These are phyloP conservation scores for Zoanthus solanderi DNA, from an alignment of 92 coral and sea anemone species.

Conservation along the genomic window DNA sequence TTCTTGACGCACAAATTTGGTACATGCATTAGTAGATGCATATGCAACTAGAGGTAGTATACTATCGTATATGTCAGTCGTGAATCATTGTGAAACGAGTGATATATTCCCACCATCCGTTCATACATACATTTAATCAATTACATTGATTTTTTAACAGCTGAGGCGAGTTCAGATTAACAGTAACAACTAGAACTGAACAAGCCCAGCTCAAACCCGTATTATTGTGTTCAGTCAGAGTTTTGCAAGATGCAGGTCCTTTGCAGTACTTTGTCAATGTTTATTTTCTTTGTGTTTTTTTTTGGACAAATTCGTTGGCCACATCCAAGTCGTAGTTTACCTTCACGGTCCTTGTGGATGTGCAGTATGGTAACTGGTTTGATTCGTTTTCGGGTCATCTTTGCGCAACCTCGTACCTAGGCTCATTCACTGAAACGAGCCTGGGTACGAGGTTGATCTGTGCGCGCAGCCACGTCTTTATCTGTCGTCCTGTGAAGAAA, in stretches of 20 bases:
- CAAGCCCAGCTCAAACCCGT: neutral
- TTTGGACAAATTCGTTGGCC: neutral
- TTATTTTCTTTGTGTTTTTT: no score
- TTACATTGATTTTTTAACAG: neutral
- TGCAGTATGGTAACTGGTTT: slow-evolving; percentile 64
- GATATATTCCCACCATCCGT: neutral
- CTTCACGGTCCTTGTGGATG: slow-evolving; percentile 63
- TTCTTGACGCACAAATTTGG: neutral
- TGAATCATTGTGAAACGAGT: no score
- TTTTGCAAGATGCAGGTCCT: neutral
- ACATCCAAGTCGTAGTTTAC: slow-evolving; percentile 14
- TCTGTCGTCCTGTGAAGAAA: slow-evolving; percentile 58
- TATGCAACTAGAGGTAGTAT: neutral
- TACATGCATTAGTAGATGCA: neutral
- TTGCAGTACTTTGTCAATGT: neutral
- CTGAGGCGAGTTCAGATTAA: slow-evolving; percentile 1
- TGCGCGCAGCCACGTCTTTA: slow-evolving; percentile 68
- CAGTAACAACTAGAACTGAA: slow-evolving; percentile 4
- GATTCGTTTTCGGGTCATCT: slow-evolving; percentile 55
- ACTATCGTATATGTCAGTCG: neutral
- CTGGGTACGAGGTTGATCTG: neutral
- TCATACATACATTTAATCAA: no score
- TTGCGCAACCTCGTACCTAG: no score
- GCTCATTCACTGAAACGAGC: no score
- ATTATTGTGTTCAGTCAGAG: neutral